A percentile compares a stretch with the other conserved stretches of the same genome.
Evolutionary conservation across 2,888 invertebrate species (phyloP).

Genomic region (Tryphoninae sp.): DNA sequence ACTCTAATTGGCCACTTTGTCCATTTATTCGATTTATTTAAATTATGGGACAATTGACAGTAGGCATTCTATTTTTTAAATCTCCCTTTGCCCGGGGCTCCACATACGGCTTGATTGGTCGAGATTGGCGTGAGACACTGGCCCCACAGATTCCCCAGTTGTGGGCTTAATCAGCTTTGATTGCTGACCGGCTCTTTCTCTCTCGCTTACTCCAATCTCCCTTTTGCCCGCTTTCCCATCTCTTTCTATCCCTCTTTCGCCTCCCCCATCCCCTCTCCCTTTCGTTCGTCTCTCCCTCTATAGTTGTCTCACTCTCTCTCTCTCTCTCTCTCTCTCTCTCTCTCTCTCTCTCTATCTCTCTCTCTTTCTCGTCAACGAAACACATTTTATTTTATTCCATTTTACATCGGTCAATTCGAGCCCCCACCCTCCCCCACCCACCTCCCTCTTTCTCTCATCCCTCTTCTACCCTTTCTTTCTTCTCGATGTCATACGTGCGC

Average conservation of each 20-base stretch:
- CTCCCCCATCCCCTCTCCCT: slow-evolving; percentile 52
- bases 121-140: slow-evolving; percentile 82
- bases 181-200: slow-evolving; percentile 73
- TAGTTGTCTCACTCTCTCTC: slow-evolving; percentile 46
- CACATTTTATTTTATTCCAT: slow-evolving; percentile 74
- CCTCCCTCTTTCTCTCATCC: slow-evolving; percentile 6
- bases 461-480: slow-evolving; percentile 12
- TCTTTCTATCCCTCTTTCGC: slow-evolving; percentile 62
- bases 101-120: slow-evolving; percentile 77
- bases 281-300: background rate
- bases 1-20: slow-evolving; percentile 82
- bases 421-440: slow-evolving; percentile 26
- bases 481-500: slow-evolving; percentile 37
- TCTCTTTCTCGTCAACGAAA: slow-evolving; percentile 40
- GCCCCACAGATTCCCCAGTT: slow-evolving; percentile 82
- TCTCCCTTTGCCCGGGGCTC: slow-evolving; percentile 78
- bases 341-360: slow-evolving; percentile 45
- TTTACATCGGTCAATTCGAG: slow-evolving; percentile 68
- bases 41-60: slow-evolving; percentile 82
- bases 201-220: slow-evolving; percentile 58
- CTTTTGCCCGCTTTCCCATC: slow-evolving; percentile 21
- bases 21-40: slow-evolving; percentile 82
- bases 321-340: slow-evolving; percentile 50
- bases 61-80: slow-evolving; percentile 82
- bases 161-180: slow-evolving; percentile 82